Evolutionary conservation across 2,888 invertebrate species (phyloP).

Genomic region (Limenitis camilla): DNA sequence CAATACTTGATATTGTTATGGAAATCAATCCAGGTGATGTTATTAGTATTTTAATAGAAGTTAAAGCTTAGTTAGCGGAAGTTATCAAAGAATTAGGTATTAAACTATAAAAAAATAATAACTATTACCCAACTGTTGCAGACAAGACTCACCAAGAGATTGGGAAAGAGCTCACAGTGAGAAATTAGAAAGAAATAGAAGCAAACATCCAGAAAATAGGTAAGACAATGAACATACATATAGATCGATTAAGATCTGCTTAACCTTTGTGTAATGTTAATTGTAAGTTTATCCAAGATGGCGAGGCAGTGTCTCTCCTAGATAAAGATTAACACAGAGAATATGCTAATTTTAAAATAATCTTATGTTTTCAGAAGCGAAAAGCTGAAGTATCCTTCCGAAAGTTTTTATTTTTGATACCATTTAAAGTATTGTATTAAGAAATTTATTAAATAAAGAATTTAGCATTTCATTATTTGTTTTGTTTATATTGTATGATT

Average conservation of each 20-base stretch:
- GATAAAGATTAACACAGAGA: too few species aligned
- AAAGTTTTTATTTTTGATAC: slow-evolving; percentile 52
- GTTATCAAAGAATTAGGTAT: too few species aligned
- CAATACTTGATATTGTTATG: too few species aligned
- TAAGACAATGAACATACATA: too few species aligned
- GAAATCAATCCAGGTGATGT: too few species aligned
- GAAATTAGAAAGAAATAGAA: slow-evolving; percentile 39
- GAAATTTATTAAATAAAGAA: slow-evolving; percentile 6
- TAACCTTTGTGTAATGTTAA: too few species aligned
- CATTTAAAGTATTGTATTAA: slow-evolving; percentile 11
- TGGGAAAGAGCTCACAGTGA: slow-evolving; percentile 57
- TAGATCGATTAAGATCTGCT: too few species aligned
- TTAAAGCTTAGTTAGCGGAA: too few species aligned
- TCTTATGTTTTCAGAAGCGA: slow-evolving; percentile 44
- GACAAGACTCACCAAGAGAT: slow-evolving; percentile 41
- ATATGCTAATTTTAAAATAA: too few species aligned
- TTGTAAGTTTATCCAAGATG: too few species aligned
- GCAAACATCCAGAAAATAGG: slow-evolving; percentile 33
- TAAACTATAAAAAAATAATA: not conserved
- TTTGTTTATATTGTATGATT: not conserved
- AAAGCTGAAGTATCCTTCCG: slow-evolving; percentile 45
- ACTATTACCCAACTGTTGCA: slow-evolving; percentile 21
- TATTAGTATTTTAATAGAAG: too few species aligned
- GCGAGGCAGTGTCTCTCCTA: too few species aligned
- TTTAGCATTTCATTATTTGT: not conserved